Percentiles rank a stretch among this genome's conserved stretches.
Conservation (phyloP, 2,888 invertebrate species). For the Exephanes ischioxanthus region DNA sequence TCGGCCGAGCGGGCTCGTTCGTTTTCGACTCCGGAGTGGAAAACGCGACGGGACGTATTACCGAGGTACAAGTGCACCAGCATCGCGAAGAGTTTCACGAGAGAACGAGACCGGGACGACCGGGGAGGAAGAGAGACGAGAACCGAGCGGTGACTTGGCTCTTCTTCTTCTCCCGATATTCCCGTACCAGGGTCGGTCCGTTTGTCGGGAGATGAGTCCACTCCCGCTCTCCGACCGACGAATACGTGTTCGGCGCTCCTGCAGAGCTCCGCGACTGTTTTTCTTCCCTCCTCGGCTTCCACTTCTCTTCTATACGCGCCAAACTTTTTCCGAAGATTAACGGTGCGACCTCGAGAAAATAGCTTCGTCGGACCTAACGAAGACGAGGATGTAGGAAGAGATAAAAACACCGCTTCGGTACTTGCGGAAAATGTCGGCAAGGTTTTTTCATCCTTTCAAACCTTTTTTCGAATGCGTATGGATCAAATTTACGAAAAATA, state of each 20-base stretch:
- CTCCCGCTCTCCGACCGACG: constrained; percentile 4
- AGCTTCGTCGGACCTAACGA: constrained; percentile 41
- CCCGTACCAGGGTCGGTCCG: constrained; percentile 46
- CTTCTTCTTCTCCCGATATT: constrained; percentile 47
- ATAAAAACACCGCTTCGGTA: background rate
- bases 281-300: constrained; percentile 45
- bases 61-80: constrained; percentile 44
- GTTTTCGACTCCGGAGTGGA: constrained; percentile 40
- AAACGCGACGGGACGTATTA: constrained; percentile 63
- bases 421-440: background rate
- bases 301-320: constrained; percentile 26
- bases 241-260: constrained; percentile 28
- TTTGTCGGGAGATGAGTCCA: constrained; percentile 60
- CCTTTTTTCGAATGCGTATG: background rate
- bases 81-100: constrained; percentile 24
- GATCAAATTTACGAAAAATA: no score
- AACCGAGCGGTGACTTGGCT: constrained; percentile 60
- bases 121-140: constrained; percentile 36
- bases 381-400: background rate
- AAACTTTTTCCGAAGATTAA: constrained; percentile 62
- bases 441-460: background rate
- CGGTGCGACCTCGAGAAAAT: constrained; percentile 59
- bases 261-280: constrained; percentile 50
- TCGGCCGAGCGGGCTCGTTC: constrained; percentile 35
- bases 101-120: constrained; percentile 40